Conservation (phyloP, 2,797 vertebrate species). For the Oreortyx pictus region DNA sequence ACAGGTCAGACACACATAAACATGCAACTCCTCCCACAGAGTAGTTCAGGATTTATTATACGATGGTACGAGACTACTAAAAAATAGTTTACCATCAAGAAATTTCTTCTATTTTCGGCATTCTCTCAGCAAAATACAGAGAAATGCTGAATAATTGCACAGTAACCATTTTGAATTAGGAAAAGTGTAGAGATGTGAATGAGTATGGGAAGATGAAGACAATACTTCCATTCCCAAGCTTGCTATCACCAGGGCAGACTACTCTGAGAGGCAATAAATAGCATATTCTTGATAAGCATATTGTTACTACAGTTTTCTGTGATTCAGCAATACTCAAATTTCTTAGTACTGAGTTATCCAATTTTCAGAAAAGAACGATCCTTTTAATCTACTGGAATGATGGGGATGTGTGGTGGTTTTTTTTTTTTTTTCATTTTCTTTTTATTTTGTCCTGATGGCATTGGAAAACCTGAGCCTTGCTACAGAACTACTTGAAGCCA, state of each 20-base stretch:
- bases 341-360: not conserved
- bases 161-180: not conserved
- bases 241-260: not conserved
- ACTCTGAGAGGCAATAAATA: not conserved
- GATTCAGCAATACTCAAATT: not conserved
- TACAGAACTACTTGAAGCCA: not conserved
- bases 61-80: not conserved
- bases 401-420: not conserved
- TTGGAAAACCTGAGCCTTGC: not conserved
- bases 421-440: not conserved
- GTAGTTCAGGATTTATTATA: not conserved
- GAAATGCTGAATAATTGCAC: not conserved
- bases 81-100: not conserved
- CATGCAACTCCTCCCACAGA: not conserved
- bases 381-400: not conserved
- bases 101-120: not conserved
- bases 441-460: not conserved
- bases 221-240: not conserved
- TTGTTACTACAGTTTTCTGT: not conserved
- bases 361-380: not conserved
- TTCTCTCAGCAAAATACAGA: not conserved
- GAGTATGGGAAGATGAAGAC: not conserved
- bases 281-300: not conserved
- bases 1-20: not conserved
- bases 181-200: not conserved